A percentile compares a stretch with the other conserved stretches of the same genome.
Evolutionary conservation across 2,113 vertebrate genomes (phyloP).

Genomic region (Bubo blakistoni): DNA sequence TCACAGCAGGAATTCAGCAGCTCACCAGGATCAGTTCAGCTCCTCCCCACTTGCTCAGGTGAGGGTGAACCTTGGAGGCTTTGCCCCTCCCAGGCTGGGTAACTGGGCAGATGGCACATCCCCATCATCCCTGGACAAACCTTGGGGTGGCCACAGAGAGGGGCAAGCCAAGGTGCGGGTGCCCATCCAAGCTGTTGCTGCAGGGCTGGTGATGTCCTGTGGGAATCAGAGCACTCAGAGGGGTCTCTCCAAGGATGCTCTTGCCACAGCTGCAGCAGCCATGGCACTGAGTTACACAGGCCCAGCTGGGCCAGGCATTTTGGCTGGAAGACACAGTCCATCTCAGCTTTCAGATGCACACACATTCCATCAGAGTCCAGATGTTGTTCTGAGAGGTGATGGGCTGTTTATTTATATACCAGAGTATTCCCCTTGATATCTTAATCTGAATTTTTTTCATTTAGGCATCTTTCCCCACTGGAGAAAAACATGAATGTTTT

Average conservation of each 20-base stretch:
- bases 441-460: not conserved
- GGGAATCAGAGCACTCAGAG: rapidly evolving
- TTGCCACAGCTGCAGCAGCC: rapidly evolving
- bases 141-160: not conserved
- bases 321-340: not conserved
- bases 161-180: not conserved
- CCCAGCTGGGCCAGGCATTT: not conserved
- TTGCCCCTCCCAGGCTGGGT: not conserved
- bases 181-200: not conserved
- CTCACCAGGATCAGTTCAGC: not conserved
- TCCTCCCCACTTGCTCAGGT: not conserved
- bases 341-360: not conserved
- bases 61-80: not conserved
- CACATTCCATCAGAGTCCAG: not conserved
- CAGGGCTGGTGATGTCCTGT: rapidly evolving
- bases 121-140: not conserved
- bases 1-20: not conserved
- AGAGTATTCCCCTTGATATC: not conserved
- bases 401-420: not conserved
- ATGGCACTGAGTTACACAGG: not conserved
- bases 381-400: not conserved
- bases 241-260: not conserved
- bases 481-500: not conserved
- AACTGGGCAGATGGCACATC: not conserved
- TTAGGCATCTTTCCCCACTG: not conserved